Conservation (phyloP, 2,113 vertebrate genomes). For the Tenrec ecaudatus region DNA sequence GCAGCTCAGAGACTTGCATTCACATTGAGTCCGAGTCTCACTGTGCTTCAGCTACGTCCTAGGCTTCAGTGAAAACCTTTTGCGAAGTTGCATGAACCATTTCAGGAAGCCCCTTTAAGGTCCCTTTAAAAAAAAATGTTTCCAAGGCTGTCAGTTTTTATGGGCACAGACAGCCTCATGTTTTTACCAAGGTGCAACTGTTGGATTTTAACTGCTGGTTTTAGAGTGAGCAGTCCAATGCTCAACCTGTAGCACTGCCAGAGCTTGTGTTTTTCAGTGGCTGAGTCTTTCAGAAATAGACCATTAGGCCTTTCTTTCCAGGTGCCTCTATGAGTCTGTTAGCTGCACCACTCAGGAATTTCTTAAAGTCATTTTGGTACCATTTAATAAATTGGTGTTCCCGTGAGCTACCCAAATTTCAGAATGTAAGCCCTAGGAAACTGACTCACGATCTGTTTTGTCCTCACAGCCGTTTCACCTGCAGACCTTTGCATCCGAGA, state of each 20-base stretch:
- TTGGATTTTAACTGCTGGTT: neutral
- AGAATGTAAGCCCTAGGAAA: slow-evolving; percentile 63
- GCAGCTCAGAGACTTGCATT: slow-evolving; percentile 32
- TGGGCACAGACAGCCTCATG: neutral
- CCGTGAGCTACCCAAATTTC: slow-evolving; percentile 62
- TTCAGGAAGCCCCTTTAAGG: slow-evolving; percentile 57
- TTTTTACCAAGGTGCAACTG: neutral
- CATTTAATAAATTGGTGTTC: slow-evolving; percentile 67
- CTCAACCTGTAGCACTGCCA: too few species aligned
- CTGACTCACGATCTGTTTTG: slow-evolving; percentile 66
- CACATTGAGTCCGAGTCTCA: neutral
- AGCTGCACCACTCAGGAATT: neutral
- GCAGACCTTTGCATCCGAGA: slow-evolving; percentile 34
- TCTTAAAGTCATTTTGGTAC: slow-evolving; percentile 20
- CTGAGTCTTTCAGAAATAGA: neutral
- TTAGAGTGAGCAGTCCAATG: too few species aligned
- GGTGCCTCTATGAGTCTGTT: neutral
- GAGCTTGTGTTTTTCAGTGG: neutral
- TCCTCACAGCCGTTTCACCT: slow-evolving; percentile 42
- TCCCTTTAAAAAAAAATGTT: neutral
- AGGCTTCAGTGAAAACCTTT: slow-evolving; percentile 51
- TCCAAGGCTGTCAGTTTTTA: neutral
- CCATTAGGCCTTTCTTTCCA: neutral
- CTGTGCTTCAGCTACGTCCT: slow-evolving; percentile 29
- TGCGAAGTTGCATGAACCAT: slow-evolving; percentile 29